Conservation (phyloP, 2,888 invertebrate species). For the Ditula angustiorana region DNA sequence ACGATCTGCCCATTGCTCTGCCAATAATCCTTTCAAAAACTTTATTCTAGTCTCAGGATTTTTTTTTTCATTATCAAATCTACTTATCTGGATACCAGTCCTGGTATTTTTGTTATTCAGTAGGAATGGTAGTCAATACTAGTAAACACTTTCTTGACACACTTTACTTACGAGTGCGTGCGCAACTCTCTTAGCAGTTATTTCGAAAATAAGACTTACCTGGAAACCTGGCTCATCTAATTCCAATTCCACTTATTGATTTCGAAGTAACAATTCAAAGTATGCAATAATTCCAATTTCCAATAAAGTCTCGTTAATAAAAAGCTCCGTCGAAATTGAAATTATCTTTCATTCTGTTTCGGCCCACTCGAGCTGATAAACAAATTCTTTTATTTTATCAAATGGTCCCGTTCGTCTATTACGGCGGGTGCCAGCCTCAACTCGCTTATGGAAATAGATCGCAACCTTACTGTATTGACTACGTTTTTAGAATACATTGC, state of each 20-base stretch:
- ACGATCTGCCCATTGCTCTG: too few relatives aligned
- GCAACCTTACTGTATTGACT: conserved; percentile 31
- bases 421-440: conserved; percentile 22
- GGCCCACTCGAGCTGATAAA: background rate
- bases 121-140: too few relatives aligned
- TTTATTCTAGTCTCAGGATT: too few relatives aligned
- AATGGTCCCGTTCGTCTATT: conserved; percentile 22
- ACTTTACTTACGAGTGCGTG: too few relatives aligned
- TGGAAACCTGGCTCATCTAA: background rate
- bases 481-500: conserved; percentile 38
- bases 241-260: background rate
- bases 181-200: too few relatives aligned
- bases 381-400: conserved; percentile 8
- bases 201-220: background rate
- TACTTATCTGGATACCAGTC: too few relatives aligned
- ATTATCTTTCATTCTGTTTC: background rate
- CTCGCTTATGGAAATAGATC: conserved; percentile 38
- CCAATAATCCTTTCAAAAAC: too few relatives aligned
- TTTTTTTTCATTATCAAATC: too few relatives aligned
- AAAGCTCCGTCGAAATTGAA: background rate
- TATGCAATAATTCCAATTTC: background rate
- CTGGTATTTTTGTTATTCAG: too few relatives aligned
- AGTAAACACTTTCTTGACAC: background rate
- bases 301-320: background rate
- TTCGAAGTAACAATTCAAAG: background rate